Conservation (phyloP, 2,888 invertebrate species). For the Seladonia tumulorum region DNA sequence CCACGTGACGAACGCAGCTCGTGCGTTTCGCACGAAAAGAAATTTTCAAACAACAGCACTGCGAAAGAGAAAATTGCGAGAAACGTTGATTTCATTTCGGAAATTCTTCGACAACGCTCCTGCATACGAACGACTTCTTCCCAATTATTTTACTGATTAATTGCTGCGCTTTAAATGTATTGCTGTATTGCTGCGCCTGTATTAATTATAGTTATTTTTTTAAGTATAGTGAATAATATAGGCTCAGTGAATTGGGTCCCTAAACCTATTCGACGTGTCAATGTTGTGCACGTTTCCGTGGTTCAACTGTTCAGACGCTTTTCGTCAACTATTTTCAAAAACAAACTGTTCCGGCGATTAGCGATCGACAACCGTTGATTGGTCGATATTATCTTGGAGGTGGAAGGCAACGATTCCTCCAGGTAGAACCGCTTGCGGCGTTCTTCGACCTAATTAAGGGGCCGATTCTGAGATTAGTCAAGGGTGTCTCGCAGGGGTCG, state of each 20-base stretch:
- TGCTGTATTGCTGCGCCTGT: too few species aligned
- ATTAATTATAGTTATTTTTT: too few species aligned
- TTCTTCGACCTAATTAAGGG: slow-evolving; percentile 14
- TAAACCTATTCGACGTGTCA: not conserved
- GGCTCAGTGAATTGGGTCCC: too few species aligned
- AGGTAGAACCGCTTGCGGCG: slow-evolving; percentile 11
- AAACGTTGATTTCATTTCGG: not conserved
- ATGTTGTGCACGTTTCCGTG: not conserved
- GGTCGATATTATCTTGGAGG: slow-evolving; percentile 11
- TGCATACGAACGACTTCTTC: not conserved
- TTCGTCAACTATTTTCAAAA: not conserved
- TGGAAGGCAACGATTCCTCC: not conserved
- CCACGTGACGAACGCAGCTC: too few species aligned
- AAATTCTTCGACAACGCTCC: not conserved
- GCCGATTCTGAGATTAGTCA: slow-evolving; percentile 8
- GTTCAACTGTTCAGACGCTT: not conserved
- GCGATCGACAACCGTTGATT: slow-evolving; percentile 2
- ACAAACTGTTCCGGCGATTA: not conserved
- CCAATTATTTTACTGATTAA: not conserved
- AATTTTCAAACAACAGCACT: not conserved
- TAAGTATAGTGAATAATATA: too few species aligned
- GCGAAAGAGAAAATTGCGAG: not conserved
- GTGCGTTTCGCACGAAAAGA: not conserved
- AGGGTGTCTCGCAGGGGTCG: slow-evolving; percentile 12
- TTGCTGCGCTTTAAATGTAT: too few species aligned